Evolutionary conservation across 2,888 invertebrate genomes (phyloP).

Genomic region (Chironomus riparius): DNA sequence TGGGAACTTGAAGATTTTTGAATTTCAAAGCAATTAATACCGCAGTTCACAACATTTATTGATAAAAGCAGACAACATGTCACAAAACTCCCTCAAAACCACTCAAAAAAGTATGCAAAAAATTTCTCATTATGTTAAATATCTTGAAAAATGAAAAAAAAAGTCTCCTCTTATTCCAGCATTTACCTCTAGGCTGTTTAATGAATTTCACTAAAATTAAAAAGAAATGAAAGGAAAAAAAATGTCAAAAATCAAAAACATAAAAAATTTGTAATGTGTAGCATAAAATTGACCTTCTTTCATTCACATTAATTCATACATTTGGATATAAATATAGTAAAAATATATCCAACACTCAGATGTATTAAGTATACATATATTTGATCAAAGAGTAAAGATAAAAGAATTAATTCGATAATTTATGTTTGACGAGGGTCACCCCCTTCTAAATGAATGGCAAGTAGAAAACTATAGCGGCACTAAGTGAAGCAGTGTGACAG

Average conservation of each 20-base stretch:
- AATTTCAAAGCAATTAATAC: no score
- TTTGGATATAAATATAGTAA: background rate
- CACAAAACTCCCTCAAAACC: no score
- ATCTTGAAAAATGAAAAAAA: background rate
- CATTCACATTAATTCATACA: background rate
- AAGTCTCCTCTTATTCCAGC: background rate
- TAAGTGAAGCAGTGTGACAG: no score
- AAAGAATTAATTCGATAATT: slow-evolving; percentile 25
- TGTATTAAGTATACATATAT: background rate
- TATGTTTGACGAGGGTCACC: slow-evolving; percentile 21
- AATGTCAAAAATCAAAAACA: background rate
- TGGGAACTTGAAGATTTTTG: no score
- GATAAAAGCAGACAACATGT: no score
- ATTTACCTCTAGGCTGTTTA: no score
- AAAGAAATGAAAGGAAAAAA: background rate
- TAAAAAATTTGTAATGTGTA: background rate
- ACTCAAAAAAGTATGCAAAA: no score
- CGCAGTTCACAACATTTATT: no score
- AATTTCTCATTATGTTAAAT: no score
- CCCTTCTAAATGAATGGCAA: background rate
- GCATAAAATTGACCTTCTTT: background rate
- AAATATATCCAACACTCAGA: background rate
- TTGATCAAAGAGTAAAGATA: slow-evolving; percentile 13
- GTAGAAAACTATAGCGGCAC: background rate
- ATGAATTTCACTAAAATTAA: no score